These are phyloP conservation scores for Acleris cristana DNA, from an alignment of 2,888 invertebrate species.

Conservation along the genomic window DNA sequence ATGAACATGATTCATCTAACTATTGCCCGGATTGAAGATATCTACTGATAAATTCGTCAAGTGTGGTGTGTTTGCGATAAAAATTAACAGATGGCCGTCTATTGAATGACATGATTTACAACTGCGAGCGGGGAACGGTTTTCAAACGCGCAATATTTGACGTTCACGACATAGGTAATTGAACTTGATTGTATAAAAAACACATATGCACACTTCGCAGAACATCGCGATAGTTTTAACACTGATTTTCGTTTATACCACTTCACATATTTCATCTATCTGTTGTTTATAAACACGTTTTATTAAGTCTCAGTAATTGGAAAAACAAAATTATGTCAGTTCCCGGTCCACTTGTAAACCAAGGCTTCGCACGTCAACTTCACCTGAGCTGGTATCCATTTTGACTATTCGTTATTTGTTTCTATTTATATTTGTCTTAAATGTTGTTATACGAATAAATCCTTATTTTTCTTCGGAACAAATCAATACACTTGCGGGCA, in stretches of 20 bases:
- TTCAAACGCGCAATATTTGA: constrained; percentile 43
- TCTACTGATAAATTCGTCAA: constrained; percentile 66
- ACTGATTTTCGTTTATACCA: too few species aligned
- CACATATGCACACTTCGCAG: not conserved
- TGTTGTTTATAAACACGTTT: too few species aligned
- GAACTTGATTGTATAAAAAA: constrained; percentile 9
- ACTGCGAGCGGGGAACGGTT: constrained; percentile 38
- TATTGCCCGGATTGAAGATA: constrained; percentile 66
- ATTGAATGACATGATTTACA: constrained; percentile 55
- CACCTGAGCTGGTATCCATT: too few species aligned
- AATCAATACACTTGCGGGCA: not conserved
- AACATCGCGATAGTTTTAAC: not conserved
- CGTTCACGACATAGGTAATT: constrained; percentile 11
- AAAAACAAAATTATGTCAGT: too few species aligned
- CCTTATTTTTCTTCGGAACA: not conserved
- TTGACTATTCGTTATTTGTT: too few species aligned
- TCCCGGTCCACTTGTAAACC: too few species aligned
- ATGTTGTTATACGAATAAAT: too few species aligned
- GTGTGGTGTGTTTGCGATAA: constrained; percentile 72
- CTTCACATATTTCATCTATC: too few species aligned
- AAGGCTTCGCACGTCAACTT: too few species aligned
- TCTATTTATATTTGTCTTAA: too few species aligned
- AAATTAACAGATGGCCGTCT: constrained; percentile 69
- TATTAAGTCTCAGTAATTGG: too few species aligned
- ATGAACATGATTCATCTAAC: constrained; percentile 51